Evolutionary conservation across 2,113 vertebrate species (phyloP).

Genomic region (Ammospiza caudacuta): DNA sequence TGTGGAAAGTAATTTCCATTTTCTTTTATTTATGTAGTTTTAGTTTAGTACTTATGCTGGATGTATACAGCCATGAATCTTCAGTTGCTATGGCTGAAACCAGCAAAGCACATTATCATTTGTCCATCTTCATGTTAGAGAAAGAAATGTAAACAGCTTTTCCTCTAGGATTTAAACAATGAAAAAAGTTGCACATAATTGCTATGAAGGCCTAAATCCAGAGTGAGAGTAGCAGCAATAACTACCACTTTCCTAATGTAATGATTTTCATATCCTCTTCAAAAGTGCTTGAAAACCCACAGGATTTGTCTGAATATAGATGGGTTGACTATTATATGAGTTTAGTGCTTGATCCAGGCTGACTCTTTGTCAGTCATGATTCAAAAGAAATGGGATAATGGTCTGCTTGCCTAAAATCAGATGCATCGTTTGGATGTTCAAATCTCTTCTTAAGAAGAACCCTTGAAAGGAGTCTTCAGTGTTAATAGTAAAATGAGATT

Average conservation of each 20-base stretch:
- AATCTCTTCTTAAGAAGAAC: background rate
- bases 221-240: background rate
- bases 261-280: conserved; percentile 6
- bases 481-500: background rate
- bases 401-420: background rate
- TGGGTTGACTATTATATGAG: background rate
- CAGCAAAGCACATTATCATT: background rate
- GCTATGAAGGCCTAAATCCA: background rate
- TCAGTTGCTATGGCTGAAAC: conserved; percentile 9
- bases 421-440: background rate
- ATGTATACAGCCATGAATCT: background rate
- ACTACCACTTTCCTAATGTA: background rate
- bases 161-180: background rate
- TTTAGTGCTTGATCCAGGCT: background rate
- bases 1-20: conserved; percentile 29
- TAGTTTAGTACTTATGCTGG: background rate
- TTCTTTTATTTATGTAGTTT: conserved; percentile 44
- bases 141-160: background rate
- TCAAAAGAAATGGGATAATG: background rate
- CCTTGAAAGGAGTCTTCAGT: background rate
- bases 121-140: background rate
- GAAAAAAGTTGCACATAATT: background rate
- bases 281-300: conserved; percentile 2
- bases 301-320: background rate
- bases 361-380: background rate